Percentiles rank a stretch among this genome's conserved stretches.
phyloP scores from a whole-genome alignment of 2,113 vertebrate genomes.

The Gnathonemus echidnorhynchus region DNA sequence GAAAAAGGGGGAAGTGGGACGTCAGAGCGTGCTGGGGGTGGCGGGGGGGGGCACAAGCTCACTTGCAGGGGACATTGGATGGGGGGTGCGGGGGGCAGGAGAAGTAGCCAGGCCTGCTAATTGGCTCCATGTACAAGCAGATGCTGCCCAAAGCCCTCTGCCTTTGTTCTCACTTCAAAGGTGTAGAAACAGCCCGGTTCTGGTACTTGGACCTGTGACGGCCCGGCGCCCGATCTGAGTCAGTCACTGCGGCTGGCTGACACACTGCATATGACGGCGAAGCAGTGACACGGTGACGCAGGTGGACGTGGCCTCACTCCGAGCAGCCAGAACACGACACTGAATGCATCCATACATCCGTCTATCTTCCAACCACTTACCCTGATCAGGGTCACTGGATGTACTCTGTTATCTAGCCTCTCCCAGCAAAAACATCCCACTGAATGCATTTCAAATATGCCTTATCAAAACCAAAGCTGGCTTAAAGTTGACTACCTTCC shows the following conservation, averaged over 20 bases:
- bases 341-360: background rate
- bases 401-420: background rate
- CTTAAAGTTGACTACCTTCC: background rate
- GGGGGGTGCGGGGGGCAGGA: background rate
- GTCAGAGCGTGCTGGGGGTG: background rate
- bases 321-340: background rate
- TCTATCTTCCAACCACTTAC: background rate
- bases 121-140: slow-evolving; percentile 18
- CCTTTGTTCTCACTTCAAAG: slow-evolving; percentile 21
- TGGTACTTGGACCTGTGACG: background rate
- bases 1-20: background rate
- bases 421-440: background rate
- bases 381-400: background rate
- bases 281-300: background rate
- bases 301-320: background rate
- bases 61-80: background rate
- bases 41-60: background rate
- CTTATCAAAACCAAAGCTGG: background rate
- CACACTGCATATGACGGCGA: background rate
- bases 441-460: background rate
- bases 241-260: background rate
- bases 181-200: background rate
- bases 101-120: slow-evolving; percentile 5
- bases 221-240: background rate
- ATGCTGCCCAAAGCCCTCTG: background rate